Conservation (phyloP, 2,113 vertebrate genomes). For the Saguinus imperator region DNA sequence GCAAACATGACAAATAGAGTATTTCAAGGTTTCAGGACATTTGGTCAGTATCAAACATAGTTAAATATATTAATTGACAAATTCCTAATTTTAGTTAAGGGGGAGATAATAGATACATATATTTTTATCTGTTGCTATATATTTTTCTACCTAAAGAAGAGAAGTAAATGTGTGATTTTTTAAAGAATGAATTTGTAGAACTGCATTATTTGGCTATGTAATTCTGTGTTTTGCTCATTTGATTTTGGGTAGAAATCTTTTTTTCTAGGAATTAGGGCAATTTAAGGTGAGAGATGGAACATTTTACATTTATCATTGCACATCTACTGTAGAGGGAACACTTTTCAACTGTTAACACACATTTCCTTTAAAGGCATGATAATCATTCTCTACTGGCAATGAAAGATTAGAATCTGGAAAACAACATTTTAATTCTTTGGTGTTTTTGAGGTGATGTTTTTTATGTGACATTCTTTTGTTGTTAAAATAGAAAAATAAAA, state of each 20-base stretch:
- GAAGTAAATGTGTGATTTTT: not conserved
- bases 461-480: not conserved
- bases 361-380: not conserved
- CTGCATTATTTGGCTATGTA: not conserved
- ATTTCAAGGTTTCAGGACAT: not conserved
- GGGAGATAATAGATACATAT: not conserved
- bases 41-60: not conserved
- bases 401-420: not conserved
- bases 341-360: not conserved
- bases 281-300: not conserved
- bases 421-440: conserved; percentile 13
- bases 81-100: not conserved
- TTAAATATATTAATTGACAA: conserved; percentile 9
- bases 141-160: conserved; percentile 6
- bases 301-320: not conserved
- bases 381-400: not conserved
- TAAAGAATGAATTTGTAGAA: not conserved
- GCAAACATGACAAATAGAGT: not conserved
- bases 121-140: not conserved
- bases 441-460: not conserved
- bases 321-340: not conserved
- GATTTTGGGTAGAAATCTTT: not conserved
- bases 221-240: conserved; percentile 36
- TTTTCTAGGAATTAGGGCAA: not conserved
- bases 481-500: conserved; percentile 37